These are phyloP conservation scores for Austrofundulus limnaeus DNA, from an alignment of 2,113 vertebrate genomes.

Conservation along the genomic window DNA sequence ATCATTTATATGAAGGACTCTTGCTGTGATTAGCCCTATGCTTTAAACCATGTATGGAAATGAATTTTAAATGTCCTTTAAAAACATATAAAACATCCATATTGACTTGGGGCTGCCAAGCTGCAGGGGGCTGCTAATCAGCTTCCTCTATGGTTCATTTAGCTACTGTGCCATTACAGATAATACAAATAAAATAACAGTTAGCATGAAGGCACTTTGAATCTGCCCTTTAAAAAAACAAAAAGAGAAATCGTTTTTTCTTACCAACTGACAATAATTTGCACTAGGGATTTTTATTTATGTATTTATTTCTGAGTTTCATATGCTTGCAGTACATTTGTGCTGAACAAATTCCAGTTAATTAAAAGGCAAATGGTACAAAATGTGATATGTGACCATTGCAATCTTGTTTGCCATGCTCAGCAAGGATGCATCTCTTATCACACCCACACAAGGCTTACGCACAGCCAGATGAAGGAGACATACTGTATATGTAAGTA, in stretches of 20 bases:
- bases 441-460: conserved; percentile 66
- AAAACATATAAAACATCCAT: conserved; percentile 74
- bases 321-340: conserved; percentile 66
- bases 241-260: conserved; percentile 20
- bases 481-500: conserved; percentile 37
- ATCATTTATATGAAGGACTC: conserved; percentile 57
- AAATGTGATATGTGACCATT: conserved; percentile 78
- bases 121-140: conserved; percentile 71
- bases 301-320: conserved; percentile 39
- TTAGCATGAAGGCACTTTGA: conserved; percentile 71
- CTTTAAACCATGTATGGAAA: conserved; percentile 75
- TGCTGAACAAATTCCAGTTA: conserved; percentile 79
- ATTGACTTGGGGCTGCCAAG: conserved; percentile 67
- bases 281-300: conserved; percentile 50
- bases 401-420: conserved; percentile 77
- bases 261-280: conserved; percentile 69
- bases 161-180: conserved; percentile 78
- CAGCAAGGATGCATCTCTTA: conserved; percentile 69
- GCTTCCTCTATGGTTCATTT: conserved; percentile 77
- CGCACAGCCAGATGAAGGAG: conserved; percentile 51
- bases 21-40: conserved; percentile 69
- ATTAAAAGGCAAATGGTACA: conserved; percentile 77
- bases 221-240: conserved; percentile 45
- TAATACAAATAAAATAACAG: conserved; percentile 81
- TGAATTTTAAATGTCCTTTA: conserved; percentile 76